Evolutionary conservation across 2,888 invertebrate species (phyloP).

Genomic region (Conchocele bisecta): DNA sequence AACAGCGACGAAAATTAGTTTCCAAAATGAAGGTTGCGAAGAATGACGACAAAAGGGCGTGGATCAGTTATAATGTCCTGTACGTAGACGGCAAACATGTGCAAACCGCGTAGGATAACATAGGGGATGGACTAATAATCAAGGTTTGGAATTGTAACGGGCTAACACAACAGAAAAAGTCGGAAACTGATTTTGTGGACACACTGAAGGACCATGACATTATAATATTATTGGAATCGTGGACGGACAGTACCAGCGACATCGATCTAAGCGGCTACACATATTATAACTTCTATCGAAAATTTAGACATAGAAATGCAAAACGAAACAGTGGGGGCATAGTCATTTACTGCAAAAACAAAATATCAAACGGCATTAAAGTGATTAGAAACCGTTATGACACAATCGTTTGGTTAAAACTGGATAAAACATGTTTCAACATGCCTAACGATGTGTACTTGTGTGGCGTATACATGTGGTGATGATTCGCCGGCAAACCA

Average conservation of each 20-base stretch:
- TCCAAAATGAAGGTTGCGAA: neutral
- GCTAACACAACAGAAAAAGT: neutral
- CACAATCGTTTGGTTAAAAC: neutral
- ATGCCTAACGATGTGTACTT: too few relatives aligned
- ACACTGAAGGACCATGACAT: neutral
- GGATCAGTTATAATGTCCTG: neutral
- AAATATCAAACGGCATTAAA: neutral
- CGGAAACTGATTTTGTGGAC: neutral
- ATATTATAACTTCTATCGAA: conserved; percentile 1
- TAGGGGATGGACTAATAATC: neutral
- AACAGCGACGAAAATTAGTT: neutral
- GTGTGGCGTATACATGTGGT: conserved; percentile 5
- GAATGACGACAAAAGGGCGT: neutral
- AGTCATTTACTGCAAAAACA: neutral
- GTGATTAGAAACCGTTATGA: neutral
- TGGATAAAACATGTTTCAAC: neutral
- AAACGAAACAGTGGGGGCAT: neutral
- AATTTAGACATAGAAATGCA: conserved; percentile 6
- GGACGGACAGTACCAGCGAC: neutral
- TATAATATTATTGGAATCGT: neutral
- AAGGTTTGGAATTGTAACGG: conserved; percentile 1
- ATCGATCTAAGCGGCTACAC: neutral
- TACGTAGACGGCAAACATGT: neutral
- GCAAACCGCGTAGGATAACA: too few relatives aligned
- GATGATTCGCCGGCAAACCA: conserved; percentile 1